Evolutionary conservation across 2,797 vertebrate genomes (phyloP).

Genomic region (Enteromius thamalakanensis): DNA sequence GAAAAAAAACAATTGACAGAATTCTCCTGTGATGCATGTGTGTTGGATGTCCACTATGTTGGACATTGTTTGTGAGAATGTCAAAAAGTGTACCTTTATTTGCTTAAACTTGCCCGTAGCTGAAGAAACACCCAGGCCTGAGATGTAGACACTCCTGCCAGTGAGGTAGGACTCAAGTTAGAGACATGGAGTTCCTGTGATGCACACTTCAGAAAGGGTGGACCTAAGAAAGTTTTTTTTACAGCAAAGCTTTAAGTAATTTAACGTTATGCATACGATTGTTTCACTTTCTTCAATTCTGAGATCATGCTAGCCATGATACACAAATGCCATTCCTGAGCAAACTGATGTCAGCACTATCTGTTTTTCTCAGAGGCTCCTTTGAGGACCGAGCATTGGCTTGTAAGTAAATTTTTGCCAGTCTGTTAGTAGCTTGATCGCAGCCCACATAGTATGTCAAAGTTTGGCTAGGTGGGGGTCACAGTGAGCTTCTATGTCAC

Average conservation of each 20-base stretch:
- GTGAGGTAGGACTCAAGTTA: not conserved
- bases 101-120: not conserved
- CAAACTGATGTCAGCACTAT: conserved; percentile 52
- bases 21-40: too few relatives aligned
- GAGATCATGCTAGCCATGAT: not conserved
- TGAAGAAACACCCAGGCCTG: conserved; percentile 1
- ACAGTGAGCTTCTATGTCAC: conserved; percentile 62
- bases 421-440: conserved; percentile 48
- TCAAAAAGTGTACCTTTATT: too few relatives aligned
- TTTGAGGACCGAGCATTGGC: conserved; percentile 17
- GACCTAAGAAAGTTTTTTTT: not conserved
- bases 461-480: conserved; percentile 55
- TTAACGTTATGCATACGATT: not conserved
- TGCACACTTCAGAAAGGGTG: not conserved
- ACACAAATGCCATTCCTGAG: not conserved
- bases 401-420: conserved; percentile 40
- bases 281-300: not conserved
- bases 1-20: too few relatives aligned
- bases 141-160: not conserved
- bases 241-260: not conserved
- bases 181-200: not conserved
- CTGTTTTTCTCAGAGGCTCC: conserved; percentile 1
- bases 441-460: conserved; percentile 57
- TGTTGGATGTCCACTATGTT: too few relatives aligned
- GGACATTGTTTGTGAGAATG: too few relatives aligned